Conservation (phyloP, 2,797 vertebrate genomes). For the Poeciliopsis paucimaculata region DNA sequence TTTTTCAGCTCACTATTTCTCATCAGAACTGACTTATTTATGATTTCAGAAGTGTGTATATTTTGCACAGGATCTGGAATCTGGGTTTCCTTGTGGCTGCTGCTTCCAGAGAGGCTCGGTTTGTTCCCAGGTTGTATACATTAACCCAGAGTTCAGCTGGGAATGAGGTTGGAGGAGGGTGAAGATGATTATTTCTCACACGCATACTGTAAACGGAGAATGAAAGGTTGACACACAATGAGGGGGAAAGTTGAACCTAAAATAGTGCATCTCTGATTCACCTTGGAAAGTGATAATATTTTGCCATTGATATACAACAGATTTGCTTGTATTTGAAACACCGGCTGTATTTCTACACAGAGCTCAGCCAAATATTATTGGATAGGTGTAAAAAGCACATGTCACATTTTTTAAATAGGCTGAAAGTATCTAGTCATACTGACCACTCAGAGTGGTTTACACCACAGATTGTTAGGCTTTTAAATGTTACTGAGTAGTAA, state of each 20-base stretch:
- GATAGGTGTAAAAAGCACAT: background rate
- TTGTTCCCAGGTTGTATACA: conserved; percentile 55
- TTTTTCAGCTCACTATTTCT: background rate
- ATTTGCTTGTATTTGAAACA: background rate
- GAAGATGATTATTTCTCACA: conserved; percentile 40
- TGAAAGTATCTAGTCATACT: too few species aligned
- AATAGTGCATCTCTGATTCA: background rate
- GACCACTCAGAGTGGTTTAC: too few species aligned
- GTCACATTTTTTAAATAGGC: background rate
- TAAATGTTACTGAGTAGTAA: background rate
- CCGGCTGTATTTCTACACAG: background rate
- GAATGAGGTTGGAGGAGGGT: conserved; percentile 49
- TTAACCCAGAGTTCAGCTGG: conserved; percentile 61
- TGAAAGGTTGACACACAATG: conserved; percentile 36
- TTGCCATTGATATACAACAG: background rate
- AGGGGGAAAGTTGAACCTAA: conserved; percentile 8
- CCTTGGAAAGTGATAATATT: background rate
- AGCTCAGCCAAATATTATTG: background rate
- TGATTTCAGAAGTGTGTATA: conserved; percentile 39
- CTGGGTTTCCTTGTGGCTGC: conserved; percentile 28
- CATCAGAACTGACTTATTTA: conserved; percentile 21
- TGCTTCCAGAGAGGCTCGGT: conserved; percentile 36
- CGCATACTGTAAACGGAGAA: conserved; percentile 59
- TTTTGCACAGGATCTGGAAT: conserved; percentile 29
- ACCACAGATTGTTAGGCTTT: too few species aligned